phyloP scores from a whole-genome alignment of 30 jellyfish, hydroid and myxozoan genomes.

The Cassiopea xamachana region DNA sequence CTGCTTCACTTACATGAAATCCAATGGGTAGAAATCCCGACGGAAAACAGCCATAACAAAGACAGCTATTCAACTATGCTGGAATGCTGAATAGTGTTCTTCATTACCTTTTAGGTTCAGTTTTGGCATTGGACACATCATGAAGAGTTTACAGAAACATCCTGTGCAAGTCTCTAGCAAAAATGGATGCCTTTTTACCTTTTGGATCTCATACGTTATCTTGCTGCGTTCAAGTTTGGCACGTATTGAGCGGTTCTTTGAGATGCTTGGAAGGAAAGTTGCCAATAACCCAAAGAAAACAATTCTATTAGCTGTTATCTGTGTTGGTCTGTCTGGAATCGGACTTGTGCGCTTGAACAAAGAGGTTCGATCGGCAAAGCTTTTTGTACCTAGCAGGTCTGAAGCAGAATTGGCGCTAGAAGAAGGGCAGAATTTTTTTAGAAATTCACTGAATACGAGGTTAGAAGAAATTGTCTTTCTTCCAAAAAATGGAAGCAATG shows the following conservation, averaged over 20 bases:
- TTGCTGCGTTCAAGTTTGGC: constrained; percentile 56
- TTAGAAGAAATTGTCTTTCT: constrained; percentile 49
- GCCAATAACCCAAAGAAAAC: constrained; percentile 71
- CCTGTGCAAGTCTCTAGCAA: not conserved
- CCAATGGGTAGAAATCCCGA: too few species aligned
- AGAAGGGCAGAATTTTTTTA: constrained; percentile 45
- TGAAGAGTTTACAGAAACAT: not conserved
- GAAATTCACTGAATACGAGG: constrained; percentile 51
- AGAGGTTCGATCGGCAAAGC: constrained; percentile 53
- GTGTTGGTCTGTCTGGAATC: constrained; percentile 24
- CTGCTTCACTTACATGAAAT: too few species aligned
- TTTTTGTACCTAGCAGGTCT: constrained; percentile 62
- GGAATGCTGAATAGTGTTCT: not conserved
- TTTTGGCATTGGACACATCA: not conserved
- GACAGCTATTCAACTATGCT: too few species aligned
- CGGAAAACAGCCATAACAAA: too few species aligned
- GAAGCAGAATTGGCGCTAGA: constrained; percentile 49
- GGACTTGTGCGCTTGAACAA: constrained; percentile 44
- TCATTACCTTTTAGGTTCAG: not conserved
- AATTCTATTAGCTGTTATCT: constrained; percentile 5
- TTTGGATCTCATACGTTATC: constrained; percentile 46
- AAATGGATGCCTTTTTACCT: not conserved
- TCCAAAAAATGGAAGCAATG: constrained; percentile 63
- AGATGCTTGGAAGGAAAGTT: constrained; percentile 43
- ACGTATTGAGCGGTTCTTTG: constrained; percentile 42